Evolutionary conservation across 1,140 invertebrate genomes (phyloP).

Genomic region (Elysia chlorotica): DNA sequence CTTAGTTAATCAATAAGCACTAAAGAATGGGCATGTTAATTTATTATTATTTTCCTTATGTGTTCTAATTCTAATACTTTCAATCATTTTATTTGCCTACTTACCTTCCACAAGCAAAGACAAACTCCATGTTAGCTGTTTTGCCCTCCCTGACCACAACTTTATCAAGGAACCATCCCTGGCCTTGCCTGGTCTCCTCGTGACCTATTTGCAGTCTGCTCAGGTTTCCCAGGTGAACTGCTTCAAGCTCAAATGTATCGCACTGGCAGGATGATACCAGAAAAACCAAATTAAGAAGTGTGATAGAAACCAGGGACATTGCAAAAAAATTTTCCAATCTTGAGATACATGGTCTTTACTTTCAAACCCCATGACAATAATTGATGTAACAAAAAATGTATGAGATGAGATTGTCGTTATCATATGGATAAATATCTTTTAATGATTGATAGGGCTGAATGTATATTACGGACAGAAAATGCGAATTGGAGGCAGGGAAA

Average conservation of each 20-base stretch:
- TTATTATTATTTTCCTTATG: no score
- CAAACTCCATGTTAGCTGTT: conserved; percentile 43
- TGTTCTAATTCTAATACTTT: background rate
- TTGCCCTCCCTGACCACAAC: conserved; percentile 44
- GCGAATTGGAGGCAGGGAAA: no score
- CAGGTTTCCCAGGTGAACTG: conserved; percentile 50
- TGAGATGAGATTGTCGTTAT: no score
- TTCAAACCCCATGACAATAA: no score
- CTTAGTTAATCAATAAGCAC: no score
- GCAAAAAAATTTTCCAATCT: no score
- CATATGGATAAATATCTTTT: no score
- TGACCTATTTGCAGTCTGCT: conserved; percentile 54
- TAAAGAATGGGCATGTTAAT: no score
- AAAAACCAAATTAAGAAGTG: background rate
- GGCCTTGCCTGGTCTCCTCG: conserved; percentile 43
- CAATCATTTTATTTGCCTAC: background rate
- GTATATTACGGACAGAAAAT: no score
- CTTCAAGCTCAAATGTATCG: conserved; percentile 56
- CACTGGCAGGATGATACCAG: conserved; percentile 29
- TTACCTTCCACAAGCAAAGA: conserved; percentile 55
- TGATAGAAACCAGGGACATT: background rate
- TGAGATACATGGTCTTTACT: no score
- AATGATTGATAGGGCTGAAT: no score
- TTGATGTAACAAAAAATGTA: no score
- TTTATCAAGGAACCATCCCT: conserved; percentile 50